Conservation (phyloP, 1,140 invertebrate species). For the Nautilus pompilius region DNA sequence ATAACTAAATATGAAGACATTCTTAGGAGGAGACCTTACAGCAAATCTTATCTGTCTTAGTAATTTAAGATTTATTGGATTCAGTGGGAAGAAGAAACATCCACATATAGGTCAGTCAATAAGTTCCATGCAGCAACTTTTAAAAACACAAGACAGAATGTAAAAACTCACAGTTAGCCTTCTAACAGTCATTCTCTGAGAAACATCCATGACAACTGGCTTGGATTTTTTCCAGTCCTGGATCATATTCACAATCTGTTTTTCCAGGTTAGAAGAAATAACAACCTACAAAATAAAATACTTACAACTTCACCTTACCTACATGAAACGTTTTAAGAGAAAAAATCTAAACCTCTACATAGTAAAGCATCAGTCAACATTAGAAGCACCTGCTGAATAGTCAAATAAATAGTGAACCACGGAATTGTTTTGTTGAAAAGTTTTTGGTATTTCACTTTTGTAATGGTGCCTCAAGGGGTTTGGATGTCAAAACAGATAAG, state of each 20-base stretch:
- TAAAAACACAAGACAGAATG: not conserved
- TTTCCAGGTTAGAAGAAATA: constrained; percentile 25
- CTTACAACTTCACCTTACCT: not conserved
- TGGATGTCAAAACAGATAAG: too few species aligned
- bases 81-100: not conserved
- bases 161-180: constrained; percentile 36
- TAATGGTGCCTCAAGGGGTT: too few species aligned
- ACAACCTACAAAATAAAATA: constrained; percentile 18
- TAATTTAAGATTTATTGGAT: not conserved
- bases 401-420: not conserved
- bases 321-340: not conserved
- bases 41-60: not conserved
- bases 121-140: not conserved
- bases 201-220: constrained; percentile 25
- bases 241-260: constrained; percentile 31
- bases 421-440: too few species aligned
- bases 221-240: constrained; percentile 21
- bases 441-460: too few species aligned
- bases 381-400: not conserved
- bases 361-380: not conserved
- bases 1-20: not conserved
- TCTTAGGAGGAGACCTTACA: not conserved
- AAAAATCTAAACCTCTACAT: not conserved
- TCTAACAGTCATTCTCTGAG: constrained; percentile 41
- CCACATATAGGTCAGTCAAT: not conserved